Evolutionary conservation across 2,888 invertebrate species (phyloP), one percentile per base, ranked within the genome.

Genomic region (Luperina nickerlii): DNA sequence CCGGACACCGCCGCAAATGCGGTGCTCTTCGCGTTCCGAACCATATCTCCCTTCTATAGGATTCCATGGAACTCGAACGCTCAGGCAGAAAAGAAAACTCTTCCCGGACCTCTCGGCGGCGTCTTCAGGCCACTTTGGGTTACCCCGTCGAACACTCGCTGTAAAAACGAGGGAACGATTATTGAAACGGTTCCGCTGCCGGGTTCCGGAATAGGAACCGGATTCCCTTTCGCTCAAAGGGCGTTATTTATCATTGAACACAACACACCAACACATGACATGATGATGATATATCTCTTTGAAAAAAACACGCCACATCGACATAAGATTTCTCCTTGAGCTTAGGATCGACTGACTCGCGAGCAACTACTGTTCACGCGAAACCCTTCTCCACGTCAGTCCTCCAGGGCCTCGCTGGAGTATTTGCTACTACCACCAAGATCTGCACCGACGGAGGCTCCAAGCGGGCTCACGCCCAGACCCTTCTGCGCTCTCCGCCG

Each of bases 371-470:
- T 32, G 32, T 32, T 32, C 32, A 32, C 32, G 32, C 32, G 32
- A 32, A 32, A 32, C 32, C 32, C 32, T 32, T 32, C 32, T 32
- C 32, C 32, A 32, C 32, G 32, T 32, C 32, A 32, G 32, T 32
- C 32, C 32, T 32, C 32, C 32, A 32, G 32, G 32, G 32, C 32
- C 32, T 32, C 32, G 32, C 32, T 32, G 32, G 32, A 32, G 32
- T 32, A 97, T 97, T 98, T 97, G 97, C 97, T 97, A 97, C 97
- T 97, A 97, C 97, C 97, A 98, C 97, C 97, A 97, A 97, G 97
- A 97, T 98, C 96, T 96, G 96, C 95, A 95, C 96, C 95, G 95
- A 95, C 95, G 96, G 96, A 93, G 95, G 96, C 96, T 96, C 96
- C 96, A 96, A 90, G 95, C 95, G 91, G 95, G 95, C 95, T 95